These are phyloP conservation scores for Characodon lateralis DNA, from an alignment of 2,797 vertebrate species.

Conservation along the genomic window DNA sequence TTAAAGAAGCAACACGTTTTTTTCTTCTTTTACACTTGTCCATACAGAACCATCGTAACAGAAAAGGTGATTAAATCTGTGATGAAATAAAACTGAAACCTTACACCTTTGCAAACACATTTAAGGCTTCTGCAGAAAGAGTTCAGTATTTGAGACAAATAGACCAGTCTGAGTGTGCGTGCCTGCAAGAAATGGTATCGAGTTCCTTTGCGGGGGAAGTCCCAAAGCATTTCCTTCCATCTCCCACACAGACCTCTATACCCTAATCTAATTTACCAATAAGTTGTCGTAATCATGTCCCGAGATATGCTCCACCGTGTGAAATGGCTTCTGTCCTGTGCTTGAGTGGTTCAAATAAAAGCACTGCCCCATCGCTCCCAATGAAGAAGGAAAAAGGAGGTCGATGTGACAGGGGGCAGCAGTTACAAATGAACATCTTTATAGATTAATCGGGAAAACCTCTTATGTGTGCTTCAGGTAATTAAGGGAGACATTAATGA, in stretches of 20 bases:
- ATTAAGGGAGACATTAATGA: constrained; percentile 71
- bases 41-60: not conserved
- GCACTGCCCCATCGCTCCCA: constrained; percentile 28
- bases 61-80: not conserved
- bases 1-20: not conserved
- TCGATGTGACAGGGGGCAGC: constrained; percentile 29
- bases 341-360: constrained; percentile 67
- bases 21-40: not conserved
- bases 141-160: not conserved
- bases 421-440: constrained; percentile 57
- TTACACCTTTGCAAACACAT: not conserved
- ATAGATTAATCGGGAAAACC: constrained; percentile 59
- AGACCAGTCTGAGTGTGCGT: not conserved
- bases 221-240: constrained; percentile 29
- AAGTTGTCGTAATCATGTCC: constrained; percentile 66
- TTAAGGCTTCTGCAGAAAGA: not conserved
- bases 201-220: not conserved
- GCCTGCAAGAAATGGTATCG: not conserved
- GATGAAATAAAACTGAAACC: constrained; percentile 8
- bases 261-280: constrained; percentile 77
- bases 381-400: constrained; percentile 22
- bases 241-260: constrained; percentile 52
- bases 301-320: constrained; percentile 67
- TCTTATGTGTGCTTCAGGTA: constrained; percentile 62
- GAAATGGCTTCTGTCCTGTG: constrained; percentile 67